These are phyloP conservation scores for Mystacides longicornis DNA, from an alignment of 2,888 invertebrate genomes.

Conservation along the genomic window DNA sequence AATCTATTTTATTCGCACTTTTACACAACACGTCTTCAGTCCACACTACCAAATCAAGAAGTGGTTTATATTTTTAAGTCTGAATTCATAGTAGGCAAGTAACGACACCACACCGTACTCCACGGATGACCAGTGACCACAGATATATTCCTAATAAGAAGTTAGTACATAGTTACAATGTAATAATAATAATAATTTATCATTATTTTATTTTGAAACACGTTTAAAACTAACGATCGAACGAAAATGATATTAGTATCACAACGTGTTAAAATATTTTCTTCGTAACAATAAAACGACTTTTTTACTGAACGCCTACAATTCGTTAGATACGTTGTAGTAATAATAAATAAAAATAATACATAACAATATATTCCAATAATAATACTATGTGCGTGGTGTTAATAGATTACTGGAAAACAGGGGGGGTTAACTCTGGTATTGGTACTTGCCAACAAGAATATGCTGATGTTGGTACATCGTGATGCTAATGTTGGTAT, in stretches of 20 bases:
- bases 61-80: not conserved
- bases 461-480: too few relatives aligned
- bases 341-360: too few relatives aligned
- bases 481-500: too few relatives aligned
- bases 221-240: not conserved
- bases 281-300: not conserved
- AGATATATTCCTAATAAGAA: not conserved
- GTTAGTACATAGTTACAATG: too few relatives aligned
- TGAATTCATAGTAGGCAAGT: too few relatives aligned
- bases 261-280: not conserved
- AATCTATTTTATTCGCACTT: not conserved
- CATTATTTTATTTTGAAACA: not conserved
- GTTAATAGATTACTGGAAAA: too few relatives aligned
- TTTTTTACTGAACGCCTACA: not conserved
- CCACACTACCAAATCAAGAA: not conserved
- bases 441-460: too few relatives aligned
- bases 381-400: too few relatives aligned
- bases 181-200: not conserved
- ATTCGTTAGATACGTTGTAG: not conserved
- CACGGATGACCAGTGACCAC: slow-evolving; percentile 1
- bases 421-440: too few relatives aligned
- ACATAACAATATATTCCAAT: too few relatives aligned
- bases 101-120: not conserved
- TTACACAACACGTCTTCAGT: not conserved
- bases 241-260: not conserved